phyloP scores from a whole-genome alignment of 1,140 invertebrate genomes.

The Orussus abietinus region DNA sequence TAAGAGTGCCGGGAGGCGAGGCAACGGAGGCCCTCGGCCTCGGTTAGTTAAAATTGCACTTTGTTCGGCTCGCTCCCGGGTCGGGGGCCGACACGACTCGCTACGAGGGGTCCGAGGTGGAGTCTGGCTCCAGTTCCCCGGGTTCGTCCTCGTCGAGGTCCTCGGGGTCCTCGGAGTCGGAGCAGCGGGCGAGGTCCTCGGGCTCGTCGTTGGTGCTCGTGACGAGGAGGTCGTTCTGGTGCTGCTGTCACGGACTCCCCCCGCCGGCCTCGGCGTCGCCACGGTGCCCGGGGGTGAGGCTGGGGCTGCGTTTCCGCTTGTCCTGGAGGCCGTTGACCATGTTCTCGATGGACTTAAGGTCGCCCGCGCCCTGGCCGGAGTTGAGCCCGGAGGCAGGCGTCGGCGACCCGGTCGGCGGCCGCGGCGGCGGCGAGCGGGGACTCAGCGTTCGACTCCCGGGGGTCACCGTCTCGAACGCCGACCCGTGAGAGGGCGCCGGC shows the following conservation, averaged over 20 bases:
- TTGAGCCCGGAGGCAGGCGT: constrained; percentile 52
- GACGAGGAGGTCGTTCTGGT: constrained; percentile 41
- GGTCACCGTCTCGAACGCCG: constrained; percentile 81
- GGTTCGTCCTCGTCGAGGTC: constrained; percentile 23
- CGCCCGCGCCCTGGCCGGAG: constrained; percentile 56
- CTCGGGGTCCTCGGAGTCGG: constrained; percentile 19
- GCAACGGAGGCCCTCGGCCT: no score
- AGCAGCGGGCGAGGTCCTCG: constrained; percentile 16
- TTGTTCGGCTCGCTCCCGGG: constrained; percentile 1
- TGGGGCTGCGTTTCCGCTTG: constrained; percentile 50
- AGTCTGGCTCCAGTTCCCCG: constrained; percentile 41
- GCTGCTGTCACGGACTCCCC: constrained; percentile 53
- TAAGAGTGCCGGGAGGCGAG: background rate
- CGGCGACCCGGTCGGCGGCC: constrained; percentile 57
- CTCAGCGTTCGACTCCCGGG: constrained; percentile 63
- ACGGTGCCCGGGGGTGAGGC: constrained; percentile 36
- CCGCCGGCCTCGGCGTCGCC: constrained; percentile 38
- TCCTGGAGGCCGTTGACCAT: constrained; percentile 93
- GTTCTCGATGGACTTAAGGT: constrained; percentile 93
- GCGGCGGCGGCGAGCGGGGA: constrained; percentile 63
- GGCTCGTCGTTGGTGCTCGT: constrained; percentile 37
- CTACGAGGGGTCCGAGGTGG: constrained; percentile 51
- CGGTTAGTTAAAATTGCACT: constrained; percentile 18
- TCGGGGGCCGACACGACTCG: constrained; percentile 17
- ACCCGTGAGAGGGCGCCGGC: constrained; percentile 65